Conservation (phyloP, 2,888 invertebrate genomes). For the Nomada hirtipes region DNA sequence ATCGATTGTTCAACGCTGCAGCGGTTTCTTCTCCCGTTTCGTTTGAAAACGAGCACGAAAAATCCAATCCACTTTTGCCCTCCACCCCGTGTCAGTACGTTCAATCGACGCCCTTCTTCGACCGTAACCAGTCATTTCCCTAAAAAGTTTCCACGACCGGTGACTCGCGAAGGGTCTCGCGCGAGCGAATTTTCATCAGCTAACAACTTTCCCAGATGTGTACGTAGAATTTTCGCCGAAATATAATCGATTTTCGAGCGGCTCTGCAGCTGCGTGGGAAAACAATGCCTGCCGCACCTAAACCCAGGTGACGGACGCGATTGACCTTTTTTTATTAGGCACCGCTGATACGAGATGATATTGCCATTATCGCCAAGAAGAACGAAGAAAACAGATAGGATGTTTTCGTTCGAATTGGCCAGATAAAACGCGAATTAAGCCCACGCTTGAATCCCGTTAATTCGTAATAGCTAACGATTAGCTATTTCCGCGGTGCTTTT, state of each 20-base stretch:
- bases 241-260: not conserved
- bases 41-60: too few relatives aligned
- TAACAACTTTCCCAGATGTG: not conserved
- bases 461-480: not conserved
- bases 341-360: not conserved
- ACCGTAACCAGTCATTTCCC: not conserved
- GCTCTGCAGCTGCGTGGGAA: not conserved
- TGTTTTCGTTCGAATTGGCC: conserved; percentile 5
- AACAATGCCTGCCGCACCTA: too few relatives aligned
- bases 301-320: not conserved
- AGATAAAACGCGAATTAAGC: conserved; percentile 49
- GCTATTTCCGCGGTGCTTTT: not conserved
- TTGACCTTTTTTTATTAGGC: not conserved
- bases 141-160: not conserved
- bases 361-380: not conserved
- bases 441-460: conserved; percentile 19
- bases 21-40: too few relatives aligned
- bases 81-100: not conserved
- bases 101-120: not conserved
- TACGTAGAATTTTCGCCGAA: not conserved
- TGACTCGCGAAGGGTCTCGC: not conserved
- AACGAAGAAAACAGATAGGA: conserved; percentile 23
- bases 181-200: conserved; percentile 13
- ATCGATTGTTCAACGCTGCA: too few relatives aligned
- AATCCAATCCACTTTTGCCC: not conserved